phyloP scores from a whole-genome alignment of 2,113 vertebrate species.

The Odocoileus hemionus region DNA sequence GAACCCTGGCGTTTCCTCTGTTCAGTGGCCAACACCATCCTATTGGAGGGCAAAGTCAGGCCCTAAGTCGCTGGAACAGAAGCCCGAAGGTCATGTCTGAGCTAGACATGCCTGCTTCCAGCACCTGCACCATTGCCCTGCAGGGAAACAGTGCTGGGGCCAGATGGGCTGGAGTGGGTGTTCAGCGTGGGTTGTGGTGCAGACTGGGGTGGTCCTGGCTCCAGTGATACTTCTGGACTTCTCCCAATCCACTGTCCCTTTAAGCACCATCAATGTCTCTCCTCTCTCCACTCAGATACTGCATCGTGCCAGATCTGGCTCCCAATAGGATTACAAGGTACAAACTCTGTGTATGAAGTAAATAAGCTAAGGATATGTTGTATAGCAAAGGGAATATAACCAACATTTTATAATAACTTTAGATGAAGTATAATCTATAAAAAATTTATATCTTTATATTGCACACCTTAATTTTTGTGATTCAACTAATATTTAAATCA shows the following conservation, averaged over 20 bases:
- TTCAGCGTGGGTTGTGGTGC: background rate
- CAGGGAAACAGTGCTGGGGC: background rate
- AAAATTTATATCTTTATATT: background rate
- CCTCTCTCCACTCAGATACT: background rate
- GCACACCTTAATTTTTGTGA: background rate
- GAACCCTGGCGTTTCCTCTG: background rate
- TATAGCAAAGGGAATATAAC: background rate
- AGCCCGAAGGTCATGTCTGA: background rate
- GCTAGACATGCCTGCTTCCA: background rate
- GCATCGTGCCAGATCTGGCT: background rate
- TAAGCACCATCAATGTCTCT: background rate
- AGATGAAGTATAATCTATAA: background rate
- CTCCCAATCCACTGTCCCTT: background rate
- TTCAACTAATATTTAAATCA: background rate
- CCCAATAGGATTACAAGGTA: background rate
- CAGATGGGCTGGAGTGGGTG: background rate
- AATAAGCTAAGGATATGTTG: background rate
- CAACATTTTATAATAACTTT: background rate
- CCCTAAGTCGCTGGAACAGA: background rate
- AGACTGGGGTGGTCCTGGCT: background rate
- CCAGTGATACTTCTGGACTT: background rate
- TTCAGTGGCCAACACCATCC: background rate
- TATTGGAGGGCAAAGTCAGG: background rate
- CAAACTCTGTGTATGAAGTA: background rate
- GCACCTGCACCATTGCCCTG: background rate